phyloP scores from a whole-genome alignment of 2,888 invertebrate species.

The Apamea sordens region DNA sequence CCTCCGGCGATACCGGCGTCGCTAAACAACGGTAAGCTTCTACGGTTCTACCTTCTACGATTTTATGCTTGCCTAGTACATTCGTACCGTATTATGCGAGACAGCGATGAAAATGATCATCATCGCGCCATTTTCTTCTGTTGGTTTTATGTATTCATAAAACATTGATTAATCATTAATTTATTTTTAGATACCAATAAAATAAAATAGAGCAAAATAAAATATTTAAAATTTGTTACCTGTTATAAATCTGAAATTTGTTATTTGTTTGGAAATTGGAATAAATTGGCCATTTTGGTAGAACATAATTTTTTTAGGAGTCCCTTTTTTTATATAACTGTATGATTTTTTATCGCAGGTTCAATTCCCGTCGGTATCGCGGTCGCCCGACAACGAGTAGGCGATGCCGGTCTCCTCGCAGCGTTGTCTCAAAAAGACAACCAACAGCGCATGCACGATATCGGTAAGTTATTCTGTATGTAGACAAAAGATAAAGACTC shows the following conservation, averaged over 20 bases:
- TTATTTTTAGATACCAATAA: neutral
- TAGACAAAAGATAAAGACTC: slow-evolving; percentile 36
- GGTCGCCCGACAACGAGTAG: slow-evolving; percentile 94
- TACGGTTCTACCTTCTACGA: slow-evolving; percentile 25
- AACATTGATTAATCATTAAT: too few species aligned
- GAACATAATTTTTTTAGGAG: neutral
- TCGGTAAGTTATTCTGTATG: slow-evolving; percentile 83
- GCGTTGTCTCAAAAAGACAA: slow-evolving; percentile 90
- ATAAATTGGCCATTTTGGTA: neutral
- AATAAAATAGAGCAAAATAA: neutral
- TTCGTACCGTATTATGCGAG: slow-evolving; percentile 70
- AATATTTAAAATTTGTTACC: neutral
- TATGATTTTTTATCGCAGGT: slow-evolving; percentile 60
- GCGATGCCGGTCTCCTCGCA: slow-evolving; percentile 91
- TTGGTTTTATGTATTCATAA: neutral
- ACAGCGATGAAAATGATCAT: slow-evolving; percentile 64
- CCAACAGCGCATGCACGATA: slow-evolving; percentile 89
- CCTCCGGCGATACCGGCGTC: slow-evolving; percentile 84
- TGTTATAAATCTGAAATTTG: neutral
- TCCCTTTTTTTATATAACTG: neutral
- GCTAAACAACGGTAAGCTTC: slow-evolving; percentile 83
- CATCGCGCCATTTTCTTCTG: neutral
- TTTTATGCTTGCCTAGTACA: slow-evolving; percentile 70
- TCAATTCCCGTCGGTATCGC: slow-evolving; percentile 96
- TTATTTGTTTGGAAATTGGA: neutral